Base-by-base conservation (phyloP, 2,888 invertebrate genomes). In the Auanema freiburgensis region DNA sequence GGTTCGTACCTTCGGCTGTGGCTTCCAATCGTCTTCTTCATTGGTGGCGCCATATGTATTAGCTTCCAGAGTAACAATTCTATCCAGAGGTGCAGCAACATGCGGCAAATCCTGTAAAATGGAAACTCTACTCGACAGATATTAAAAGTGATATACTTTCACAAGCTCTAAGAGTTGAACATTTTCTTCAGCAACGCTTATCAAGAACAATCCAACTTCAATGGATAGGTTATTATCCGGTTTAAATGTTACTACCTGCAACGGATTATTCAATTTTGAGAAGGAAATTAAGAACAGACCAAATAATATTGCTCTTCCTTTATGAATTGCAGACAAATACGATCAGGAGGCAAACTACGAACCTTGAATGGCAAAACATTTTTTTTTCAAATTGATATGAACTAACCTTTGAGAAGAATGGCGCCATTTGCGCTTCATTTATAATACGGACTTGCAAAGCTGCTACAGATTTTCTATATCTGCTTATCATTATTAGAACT, bases 401-500 rank as follows among this genome's bases (percentile, higher is more conserved):
- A 24, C 59, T 16, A 18, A 71, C 67, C 44, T 65, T 57, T 40
- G 68, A 66, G 23, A 70, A 55, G 23, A 60, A 57, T 14, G 68
- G 61, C 42, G 61, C 40, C 64, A 76, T 60, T 59, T 73, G 72
- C 0, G 52, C 33, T 44, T 72, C 65, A 14, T 49, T 54, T 10
- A 63, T 51, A 50, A 68, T 65, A 57, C 63, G 56, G 6, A 79
- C 74, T 44, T 78, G 79, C 1, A 77, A 57, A 0, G 75, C 65
- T 8, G 63, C 51, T n/a, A 80, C 60, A 4, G 79, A 73, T 46
- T 69, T 61, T 21, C 73, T 60, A 53, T 78, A 79, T 33, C 80
- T 61, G 61, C 77, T 77, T 21, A 79, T 79, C 54, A 80, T 70
- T 14, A 79, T 49, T 2, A 71, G 57, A 5, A 79, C 63, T 51